Conservation (phyloP, 2,888 invertebrate genomes). For the Apotomis capreana region DNA sequence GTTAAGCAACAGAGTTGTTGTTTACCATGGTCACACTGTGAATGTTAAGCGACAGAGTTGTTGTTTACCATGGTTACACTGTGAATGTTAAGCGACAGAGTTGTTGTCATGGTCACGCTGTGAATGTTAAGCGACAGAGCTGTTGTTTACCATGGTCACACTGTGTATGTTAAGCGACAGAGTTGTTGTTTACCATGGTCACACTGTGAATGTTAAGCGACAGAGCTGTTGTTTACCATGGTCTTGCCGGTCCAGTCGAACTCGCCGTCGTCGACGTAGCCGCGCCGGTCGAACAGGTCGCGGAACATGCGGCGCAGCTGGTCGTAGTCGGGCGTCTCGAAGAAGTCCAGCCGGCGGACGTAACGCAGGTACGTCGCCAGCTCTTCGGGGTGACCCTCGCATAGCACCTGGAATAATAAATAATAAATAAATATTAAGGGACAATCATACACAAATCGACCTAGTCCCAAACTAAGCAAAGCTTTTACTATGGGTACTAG, state of each 20-base stretch:
- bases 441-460: too few species aligned
- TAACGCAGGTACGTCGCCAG: slow-evolving; percentile 99
- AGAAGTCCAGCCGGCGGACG: slow-evolving; percentile 98
- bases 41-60: too few species aligned
- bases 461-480: too few species aligned
- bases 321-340: slow-evolving; percentile 99
- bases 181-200: background rate
- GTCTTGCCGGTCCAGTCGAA: slow-evolving; percentile 98
- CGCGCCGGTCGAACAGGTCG: slow-evolving; percentile 94
- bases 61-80: too few species aligned
- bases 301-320: slow-evolving; percentile 98
- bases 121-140: too few species aligned
- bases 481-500: too few species aligned
- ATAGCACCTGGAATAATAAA: slow-evolving; percentile 82
- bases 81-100: too few species aligned
- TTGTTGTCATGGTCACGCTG: too few species aligned
- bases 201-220: slow-evolving; percentile 48
- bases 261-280: slow-evolving; percentile 94
- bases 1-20: too few species aligned
- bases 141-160: too few species aligned
- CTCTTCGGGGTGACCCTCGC: slow-evolving; percentile 96
- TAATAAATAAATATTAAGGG: too few species aligned
- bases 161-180: background rate
- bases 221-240: slow-evolving; percentile 80
- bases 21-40: slow-evolving; percentile 59